Evolutionary conservation across 2,797 vertebrate species (phyloP).

Genomic region (Moxostoma hubbsi): DNA sequence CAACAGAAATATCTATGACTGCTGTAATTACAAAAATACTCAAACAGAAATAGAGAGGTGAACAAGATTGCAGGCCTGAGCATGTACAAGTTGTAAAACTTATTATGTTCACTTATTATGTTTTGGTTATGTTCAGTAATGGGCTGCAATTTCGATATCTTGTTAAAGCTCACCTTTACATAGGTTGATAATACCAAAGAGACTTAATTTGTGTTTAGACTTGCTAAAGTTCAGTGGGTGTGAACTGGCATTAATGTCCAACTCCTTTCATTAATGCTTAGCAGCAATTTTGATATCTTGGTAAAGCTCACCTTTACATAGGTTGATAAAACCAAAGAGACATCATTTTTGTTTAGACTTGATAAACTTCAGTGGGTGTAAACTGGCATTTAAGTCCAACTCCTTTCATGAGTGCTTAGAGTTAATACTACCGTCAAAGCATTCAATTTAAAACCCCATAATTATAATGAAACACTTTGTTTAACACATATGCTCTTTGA

Average conservation of each 20-base stretch:
- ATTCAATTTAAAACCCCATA: conserved; percentile 45
- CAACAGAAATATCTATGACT: not conserved
- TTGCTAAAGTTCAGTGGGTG: conserved; percentile 40
- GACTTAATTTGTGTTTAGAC: conserved; percentile 34
- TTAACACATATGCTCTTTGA: conserved; percentile 33
- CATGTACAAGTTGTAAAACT: not conserved
- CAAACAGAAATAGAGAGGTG: not conserved
- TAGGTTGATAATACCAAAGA: conserved; percentile 12
- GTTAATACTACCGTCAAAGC: conserved; percentile 23
- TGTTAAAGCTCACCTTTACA: conserved; percentile 16
- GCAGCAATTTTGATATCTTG: conserved; percentile 14
- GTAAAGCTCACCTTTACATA: conserved; percentile 17
- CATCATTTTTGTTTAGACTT: conserved; percentile 36
- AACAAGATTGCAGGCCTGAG: conserved; percentile 8
- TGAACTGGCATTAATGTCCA: conserved; percentile 33
- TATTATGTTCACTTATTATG: too few relatives aligned
- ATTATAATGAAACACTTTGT: conserved; percentile 45
- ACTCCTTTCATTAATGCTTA: not conserved
- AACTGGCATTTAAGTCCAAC: conserved; percentile 29
- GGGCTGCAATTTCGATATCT: conserved; percentile 17
- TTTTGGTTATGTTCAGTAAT: too few relatives aligned
- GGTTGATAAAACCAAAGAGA: conserved; percentile 18
- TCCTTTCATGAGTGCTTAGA: conserved; percentile 35
- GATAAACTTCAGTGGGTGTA: conserved; percentile 40
- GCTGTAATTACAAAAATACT: too few relatives aligned